These are phyloP conservation scores for Drosophila colorata DNA, from an alignment of 2,888 invertebrate genomes.

Conservation along the genomic window DNA sequence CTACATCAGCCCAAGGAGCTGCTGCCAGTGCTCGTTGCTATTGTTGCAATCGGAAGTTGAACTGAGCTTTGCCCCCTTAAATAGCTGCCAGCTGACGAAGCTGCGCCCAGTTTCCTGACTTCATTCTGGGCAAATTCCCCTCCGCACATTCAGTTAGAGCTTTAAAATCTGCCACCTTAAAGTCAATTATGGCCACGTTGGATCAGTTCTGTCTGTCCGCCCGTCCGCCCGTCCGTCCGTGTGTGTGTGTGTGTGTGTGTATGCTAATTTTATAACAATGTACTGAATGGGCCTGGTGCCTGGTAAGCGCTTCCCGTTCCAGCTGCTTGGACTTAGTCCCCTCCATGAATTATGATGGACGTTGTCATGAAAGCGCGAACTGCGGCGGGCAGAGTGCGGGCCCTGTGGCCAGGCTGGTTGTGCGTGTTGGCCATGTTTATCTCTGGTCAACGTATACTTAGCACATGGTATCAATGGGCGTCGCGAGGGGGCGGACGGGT, in stretches of 20 bases:
- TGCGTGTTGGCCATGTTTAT: conserved; percentile 71
- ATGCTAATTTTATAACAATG: conserved; percentile 73
- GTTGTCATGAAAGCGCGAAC: conserved; percentile 66
- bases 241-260: conserved; percentile 31
- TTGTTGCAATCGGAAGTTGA: conserved; percentile 35
- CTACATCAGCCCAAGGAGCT: conserved; percentile 43
- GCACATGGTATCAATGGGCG: conserved; percentile 61
- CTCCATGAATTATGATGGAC: conserved; percentile 72
- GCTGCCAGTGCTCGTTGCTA: conserved; percentile 21
- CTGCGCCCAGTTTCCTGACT: conserved; percentile 47
- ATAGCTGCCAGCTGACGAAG: conserved; percentile 37
- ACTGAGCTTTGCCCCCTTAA: conserved; percentile 14
- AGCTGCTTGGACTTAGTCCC: conserved; percentile 22
- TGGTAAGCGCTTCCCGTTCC: conserved; percentile 12
- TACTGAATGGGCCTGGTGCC: conserved; percentile 1
- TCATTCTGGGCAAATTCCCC: conserved; percentile 18
- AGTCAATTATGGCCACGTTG: conserved; percentile 61
- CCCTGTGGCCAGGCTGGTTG: conserved; percentile 39
- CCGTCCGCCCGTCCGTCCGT: no score
- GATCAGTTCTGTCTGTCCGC: background rate
- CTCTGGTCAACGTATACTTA: conserved; percentile 77
- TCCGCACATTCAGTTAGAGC: conserved; percentile 7
- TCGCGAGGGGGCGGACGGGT: conserved; percentile 12
- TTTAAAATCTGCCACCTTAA: conserved; percentile 44
- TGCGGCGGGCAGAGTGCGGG: background rate